These are phyloP conservation scores for Orchestia grillus DNA, from an alignment of 1,140 invertebrate species.

Conservation along the genomic window DNA sequence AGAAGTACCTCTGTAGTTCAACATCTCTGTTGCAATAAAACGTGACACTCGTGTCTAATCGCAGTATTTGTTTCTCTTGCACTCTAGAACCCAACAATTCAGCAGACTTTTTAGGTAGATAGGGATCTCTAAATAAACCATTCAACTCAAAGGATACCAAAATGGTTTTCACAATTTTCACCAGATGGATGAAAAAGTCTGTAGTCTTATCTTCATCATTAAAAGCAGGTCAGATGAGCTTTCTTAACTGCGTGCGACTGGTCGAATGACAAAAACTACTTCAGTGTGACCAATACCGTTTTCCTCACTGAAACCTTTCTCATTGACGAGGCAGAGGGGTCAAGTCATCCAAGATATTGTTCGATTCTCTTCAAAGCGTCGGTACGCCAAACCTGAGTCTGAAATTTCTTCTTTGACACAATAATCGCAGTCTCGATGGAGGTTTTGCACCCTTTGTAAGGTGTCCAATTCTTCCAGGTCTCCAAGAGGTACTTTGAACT, in stretches of 20 bases:
- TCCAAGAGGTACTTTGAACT: not conserved
- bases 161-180: conserved; percentile 30
- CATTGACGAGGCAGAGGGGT: not conserved
- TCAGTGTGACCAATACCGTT: conserved; percentile 16
- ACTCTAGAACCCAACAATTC: not conserved
- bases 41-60: not conserved
- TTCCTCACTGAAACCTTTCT: conserved; percentile 17
- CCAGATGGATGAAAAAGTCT: conserved; percentile 35
- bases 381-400: conserved; percentile 19
- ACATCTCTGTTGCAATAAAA: conserved; percentile 26
- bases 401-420: not conserved
- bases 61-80: not conserved
- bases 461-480: not conserved
- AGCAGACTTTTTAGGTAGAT: conserved; percentile 37
- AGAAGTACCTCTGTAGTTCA: conserved; percentile 16
- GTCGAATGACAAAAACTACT: conserved; percentile 9
- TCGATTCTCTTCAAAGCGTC: conserved; percentile 38
- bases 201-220: conserved; percentile 38
- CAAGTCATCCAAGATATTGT: conserved; percentile 12
- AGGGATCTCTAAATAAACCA: conserved; percentile 24
- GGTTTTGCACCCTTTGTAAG: conserved; percentile 1
- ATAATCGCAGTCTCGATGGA: not conserved
- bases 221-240: conserved; percentile 5
- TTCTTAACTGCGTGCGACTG: conserved; percentile 40
- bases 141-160: not conserved